Evolutionary conservation across 2,888 invertebrate species (phyloP), one percentile per base, ranked within the genome.

Genomic region (Callyntrura guangdongensis): DNA sequence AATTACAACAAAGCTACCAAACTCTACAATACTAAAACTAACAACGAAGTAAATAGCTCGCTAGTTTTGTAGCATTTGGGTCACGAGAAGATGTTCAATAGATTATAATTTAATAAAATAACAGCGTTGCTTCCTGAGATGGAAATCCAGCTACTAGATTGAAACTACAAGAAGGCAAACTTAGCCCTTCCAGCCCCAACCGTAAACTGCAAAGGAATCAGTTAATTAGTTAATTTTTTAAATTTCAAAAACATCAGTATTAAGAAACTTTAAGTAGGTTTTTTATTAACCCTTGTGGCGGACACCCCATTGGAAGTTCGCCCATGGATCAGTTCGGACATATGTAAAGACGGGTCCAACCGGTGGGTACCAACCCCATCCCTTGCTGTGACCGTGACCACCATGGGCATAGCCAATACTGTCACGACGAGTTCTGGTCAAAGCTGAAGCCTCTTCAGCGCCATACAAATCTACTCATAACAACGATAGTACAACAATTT

Each of bases 331-430:
- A 11, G 93, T 93, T 2, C 93, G 90, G 45, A 93, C 93, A 84
- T 93, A 93, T 4, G 93, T 93, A 83, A 93, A 93, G 22, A 93
- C 93, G 6, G 93, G 93, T 17, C 93, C 93, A 2, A 93, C 93
- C 11, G 93, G 92, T 36, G 90, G 91, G 47, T 89, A 89, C 91
- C 91, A 89, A 8, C 91, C 88, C 84, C 89, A 85, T 8, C 90
- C 86, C 49, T 74, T 25, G 45, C 82, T 69, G 17, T 81, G 74
- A 14, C 79, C 83, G n/a, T 81, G 74, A 14, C 79, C 67, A 14
- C 79, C 67, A 45, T 56, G 77, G 61, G 86, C 89, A 84, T 91
- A 86, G 6, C 72, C 91, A 22, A 88, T 45, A 12, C 90, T 87
- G 27, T 89, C 86, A 64, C 91, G 89, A 36, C 89, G 89, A 25